phyloP scores from a whole-genome alignment of 2,113 vertebrate genomes.

The Ammodytes marinus region DNA sequence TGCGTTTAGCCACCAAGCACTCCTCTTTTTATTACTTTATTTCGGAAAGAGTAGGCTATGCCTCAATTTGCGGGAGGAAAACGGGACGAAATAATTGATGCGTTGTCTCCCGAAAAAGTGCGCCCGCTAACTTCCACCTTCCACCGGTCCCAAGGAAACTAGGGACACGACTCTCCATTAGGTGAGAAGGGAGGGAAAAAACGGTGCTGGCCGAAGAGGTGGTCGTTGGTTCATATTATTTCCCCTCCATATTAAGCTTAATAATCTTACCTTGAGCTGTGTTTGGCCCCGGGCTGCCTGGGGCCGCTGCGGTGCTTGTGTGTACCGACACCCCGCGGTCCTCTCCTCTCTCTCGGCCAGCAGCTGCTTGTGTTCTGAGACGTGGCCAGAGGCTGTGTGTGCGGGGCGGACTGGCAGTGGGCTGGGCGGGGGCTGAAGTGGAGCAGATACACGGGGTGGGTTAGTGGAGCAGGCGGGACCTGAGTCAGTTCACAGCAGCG shows the following conservation, averaged over 20 bases:
- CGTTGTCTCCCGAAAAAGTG: background rate
- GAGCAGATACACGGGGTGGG: background rate
- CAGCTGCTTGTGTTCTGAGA: conserved; percentile 47
- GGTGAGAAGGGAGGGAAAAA: background rate
- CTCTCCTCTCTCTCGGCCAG: background rate
- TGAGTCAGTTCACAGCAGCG: too few relatives aligned
- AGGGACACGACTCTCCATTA: background rate
- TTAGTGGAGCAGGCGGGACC: background rate
- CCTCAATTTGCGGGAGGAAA: too few relatives aligned
- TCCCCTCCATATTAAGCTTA: background rate
- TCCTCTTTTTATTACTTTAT: too few relatives aligned
- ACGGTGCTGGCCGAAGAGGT: rapidly evolving
- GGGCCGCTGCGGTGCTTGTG: background rate
- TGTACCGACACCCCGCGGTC: background rate
- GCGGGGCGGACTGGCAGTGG: background rate
- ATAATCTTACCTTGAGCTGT: background rate
- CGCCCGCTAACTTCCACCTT: too few relatives aligned
- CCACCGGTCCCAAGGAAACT: background rate
- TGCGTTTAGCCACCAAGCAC: background rate
- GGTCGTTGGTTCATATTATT: too few relatives aligned
- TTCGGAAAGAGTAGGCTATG: too few relatives aligned
- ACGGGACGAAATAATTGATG: too few relatives aligned
- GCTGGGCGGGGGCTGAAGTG: conserved; percentile 26
- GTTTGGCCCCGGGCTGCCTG: background rate
- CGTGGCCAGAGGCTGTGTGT: conserved; percentile 50